Evolutionary conservation across 1,140 invertebrate genomes (phyloP), one percentile per base, ranked within the genome.

Genomic region (Drosophila erecta): DNA sequence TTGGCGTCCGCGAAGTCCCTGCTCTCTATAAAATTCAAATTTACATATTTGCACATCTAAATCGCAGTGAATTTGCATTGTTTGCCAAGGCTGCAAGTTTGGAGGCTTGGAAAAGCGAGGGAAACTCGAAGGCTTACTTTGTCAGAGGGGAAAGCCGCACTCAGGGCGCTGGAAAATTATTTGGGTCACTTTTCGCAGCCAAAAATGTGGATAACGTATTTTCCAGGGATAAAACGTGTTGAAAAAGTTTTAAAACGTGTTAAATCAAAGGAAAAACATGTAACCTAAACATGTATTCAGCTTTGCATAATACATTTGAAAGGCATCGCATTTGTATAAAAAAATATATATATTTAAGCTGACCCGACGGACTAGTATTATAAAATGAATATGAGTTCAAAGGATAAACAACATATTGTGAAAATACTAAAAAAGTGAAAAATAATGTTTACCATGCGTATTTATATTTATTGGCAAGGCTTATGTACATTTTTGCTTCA

Each of bases 1-100:
- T 58, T 10, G 55, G 64, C 43, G 49, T 33, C 55, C 47, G 50
- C 40, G 66, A 27, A 46, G 41, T 41, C 3, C 17, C 30, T 33
- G 64, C 67, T 58, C 77, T 77, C 64, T 69, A 85, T 86, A 86
- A 81, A 71, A 81, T 73, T 80, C 66, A 57, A 76, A 77, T 74
- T 61, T 65, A 69, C 64, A 69, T 81, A 76, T 80, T 81, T 81
- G 55, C 76, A 58, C 47, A 60, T 67, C 58, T 57, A 64, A 69
- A 71, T 57, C 72, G 50, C 20, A 40, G 50, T 49, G 46, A 61
- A 44, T 57, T 66, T 56, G 72, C 71, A 75, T 76, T 76, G 51
- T 76, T 76, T 76, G 72, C 41, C 53, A 22, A 41, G 59, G 41
- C 43, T 75, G 38, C 20, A 73, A 43, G 38, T 43, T 58, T 40